Conservation (phyloP, 2,888 invertebrate species). For the Cheilosia vernalis region DNA sequence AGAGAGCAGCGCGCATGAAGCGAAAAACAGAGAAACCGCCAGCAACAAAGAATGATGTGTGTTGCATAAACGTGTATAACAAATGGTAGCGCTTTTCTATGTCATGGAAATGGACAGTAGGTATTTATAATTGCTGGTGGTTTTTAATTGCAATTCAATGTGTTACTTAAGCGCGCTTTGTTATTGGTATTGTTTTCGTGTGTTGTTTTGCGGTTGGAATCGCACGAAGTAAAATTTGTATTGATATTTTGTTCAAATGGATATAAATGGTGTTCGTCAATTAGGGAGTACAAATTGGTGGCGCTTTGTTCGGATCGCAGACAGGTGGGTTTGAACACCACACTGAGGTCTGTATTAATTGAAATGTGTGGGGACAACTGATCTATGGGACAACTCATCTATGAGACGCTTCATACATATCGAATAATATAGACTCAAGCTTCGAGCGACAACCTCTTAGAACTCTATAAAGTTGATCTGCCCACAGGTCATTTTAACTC, state of each 20-base stretch:
- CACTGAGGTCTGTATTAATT: background rate
- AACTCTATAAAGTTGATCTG: too few relatives aligned
- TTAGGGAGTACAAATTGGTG: conserved; percentile 15
- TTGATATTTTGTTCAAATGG: conserved; percentile 13
- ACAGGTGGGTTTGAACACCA: background rate
- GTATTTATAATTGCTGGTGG: conserved; percentile 6
- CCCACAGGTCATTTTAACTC: too few relatives aligned
- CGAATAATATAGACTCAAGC: too few relatives aligned
- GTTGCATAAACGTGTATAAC: conserved; percentile 61
- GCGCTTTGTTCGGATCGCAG: background rate
- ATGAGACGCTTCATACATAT: too few relatives aligned
- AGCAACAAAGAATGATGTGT: conserved; percentile 9
- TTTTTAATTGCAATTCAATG: conserved; percentile 48
- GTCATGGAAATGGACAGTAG: conserved; percentile 69
- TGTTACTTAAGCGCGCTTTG: conserved; percentile 48
- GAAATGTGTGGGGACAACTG: background rate
- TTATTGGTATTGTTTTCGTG: conserved; percentile 24
- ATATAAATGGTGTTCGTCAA: background rate
- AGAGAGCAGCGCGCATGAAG: background rate
- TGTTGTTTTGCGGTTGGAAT: background rate
- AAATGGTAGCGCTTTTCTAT: conserved; percentile 66
- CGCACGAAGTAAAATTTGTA: background rate
- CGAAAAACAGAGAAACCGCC: conserved; percentile 4
- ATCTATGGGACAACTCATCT: too few relatives aligned
- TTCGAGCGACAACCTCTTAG: too few relatives aligned